Evolutionary conservation across 1,140 invertebrate genomes (phyloP), one percentile per base, ranked within the genome.

Genomic region (Plodia interpunctella): DNA sequence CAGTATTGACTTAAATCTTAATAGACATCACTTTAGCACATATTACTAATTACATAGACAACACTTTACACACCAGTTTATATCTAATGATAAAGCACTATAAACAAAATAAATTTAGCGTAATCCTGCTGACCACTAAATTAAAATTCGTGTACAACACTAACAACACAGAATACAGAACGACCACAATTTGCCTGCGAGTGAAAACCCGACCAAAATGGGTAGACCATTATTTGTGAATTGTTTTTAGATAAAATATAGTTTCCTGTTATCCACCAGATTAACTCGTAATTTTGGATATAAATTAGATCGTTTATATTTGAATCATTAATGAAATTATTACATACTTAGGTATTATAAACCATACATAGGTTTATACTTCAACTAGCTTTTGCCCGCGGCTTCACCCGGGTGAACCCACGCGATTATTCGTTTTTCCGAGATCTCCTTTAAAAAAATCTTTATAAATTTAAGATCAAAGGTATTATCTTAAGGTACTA

Each of bases 181-280:
- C 59, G 55, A 78, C 83, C 83, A 76, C 83, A 87, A 80, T 78
- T 80, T 73, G 69, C 70, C 66, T 81, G 81, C 78, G 80, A 82
- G 76, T 87, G 79, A 84, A 82, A 80, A 82, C 74, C 76, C 77
- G 54, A 54, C 77, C 74, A 74, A 78, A 83, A 69, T 78, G 80
- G 80, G 78, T 77, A n/a, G 71, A 75, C 80, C 76, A 76, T 74
- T 79, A 81, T 80, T 81, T 76, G 66, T 20, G 60, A 73, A 80
- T 72, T 4, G 15, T 44, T 44, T 44, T 44, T 44, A 44, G 13
- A 44, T n/a, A 44, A 44, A 15, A 15, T 44, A 44, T 44, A 15
- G 13, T 44, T 44, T 44, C 13, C 38, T 44, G 38, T 44, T 44
- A 15, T 44, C 10, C n/a, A 6, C n/a, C 38, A n/a, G 38, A 3